Conservation (phyloP, 2,888 invertebrate genomes). For the Erannis defoliaria region DNA sequence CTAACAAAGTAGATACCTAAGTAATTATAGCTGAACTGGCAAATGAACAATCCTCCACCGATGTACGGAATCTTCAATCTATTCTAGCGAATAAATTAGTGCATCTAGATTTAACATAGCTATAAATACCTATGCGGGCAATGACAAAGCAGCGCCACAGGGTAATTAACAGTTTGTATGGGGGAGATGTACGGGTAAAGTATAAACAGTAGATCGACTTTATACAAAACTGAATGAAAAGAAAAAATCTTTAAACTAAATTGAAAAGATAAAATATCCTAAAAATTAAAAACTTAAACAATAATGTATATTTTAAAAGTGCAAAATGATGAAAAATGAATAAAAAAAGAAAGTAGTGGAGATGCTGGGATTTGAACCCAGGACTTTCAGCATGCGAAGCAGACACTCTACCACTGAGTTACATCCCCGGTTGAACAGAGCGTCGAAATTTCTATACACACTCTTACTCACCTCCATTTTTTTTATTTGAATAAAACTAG, state of each 20-base stretch:
- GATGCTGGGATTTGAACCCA: constrained; percentile 89
- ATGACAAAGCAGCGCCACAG: constrained; percentile 52
- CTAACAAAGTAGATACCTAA: too few species aligned
- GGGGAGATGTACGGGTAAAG: not conserved
- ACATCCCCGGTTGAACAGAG: constrained; percentile 68
- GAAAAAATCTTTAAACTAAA: not conserved
- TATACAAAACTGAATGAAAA: not conserved
- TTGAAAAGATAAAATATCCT: not conserved
- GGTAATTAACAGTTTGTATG: constrained; percentile 18
- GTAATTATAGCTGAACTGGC: too few species aligned
- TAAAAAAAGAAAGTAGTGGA: constrained; percentile 63
- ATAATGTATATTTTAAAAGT: too few species aligned
- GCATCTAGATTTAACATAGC: constrained; percentile 55
- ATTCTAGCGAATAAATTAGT: constrained; percentile 58
- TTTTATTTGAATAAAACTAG: too few species aligned
- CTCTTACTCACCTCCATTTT: too few species aligned
- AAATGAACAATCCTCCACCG: not conserved
- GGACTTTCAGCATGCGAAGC: constrained; percentile 90
- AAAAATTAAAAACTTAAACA: too few species aligned
- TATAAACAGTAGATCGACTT: constrained; percentile 17
- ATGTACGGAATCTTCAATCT: constrained; percentile 33
- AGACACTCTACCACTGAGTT: constrained; percentile 88
- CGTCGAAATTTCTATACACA: too few species aligned
- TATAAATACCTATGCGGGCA: constrained; percentile 58
- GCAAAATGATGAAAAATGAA: too few species aligned